phyloP scores from a whole-genome alignment of 1,140 invertebrate genomes.

The Nylanderia fulva region DNA sequence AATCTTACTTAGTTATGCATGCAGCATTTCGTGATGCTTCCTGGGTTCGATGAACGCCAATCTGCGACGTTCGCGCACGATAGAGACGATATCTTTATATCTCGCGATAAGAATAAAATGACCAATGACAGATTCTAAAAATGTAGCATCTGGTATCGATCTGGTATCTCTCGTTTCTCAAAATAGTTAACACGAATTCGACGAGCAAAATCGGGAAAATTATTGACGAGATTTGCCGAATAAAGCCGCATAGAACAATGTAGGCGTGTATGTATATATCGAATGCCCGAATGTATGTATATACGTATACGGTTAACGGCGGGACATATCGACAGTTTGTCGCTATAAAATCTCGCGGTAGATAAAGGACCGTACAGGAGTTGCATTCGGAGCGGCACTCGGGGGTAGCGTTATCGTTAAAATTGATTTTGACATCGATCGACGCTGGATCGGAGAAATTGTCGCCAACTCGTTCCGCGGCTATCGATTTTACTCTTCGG shows the following conservation, averaged over 20 bases:
- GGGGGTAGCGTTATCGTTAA: constrained; percentile 56
- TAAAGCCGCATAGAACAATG: constrained; percentile 2
- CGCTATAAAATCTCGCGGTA: constrained; percentile 48
- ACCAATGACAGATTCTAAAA: not conserved
- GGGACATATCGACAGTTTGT: constrained; percentile 44
- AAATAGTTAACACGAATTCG: not conserved
- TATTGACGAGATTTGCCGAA: constrained; percentile 21
- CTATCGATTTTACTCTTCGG: constrained; percentile 58
- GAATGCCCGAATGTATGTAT: not conserved
- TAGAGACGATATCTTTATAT: not conserved
- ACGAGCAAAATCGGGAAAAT: not conserved
- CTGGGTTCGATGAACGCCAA: not conserved
- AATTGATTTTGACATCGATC: constrained; percentile 59
- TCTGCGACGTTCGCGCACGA: not conserved
- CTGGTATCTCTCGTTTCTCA: not conserved
- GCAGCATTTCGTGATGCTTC: constrained; percentile 19
- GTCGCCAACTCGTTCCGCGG: constrained; percentile 64
- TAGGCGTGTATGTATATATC: not conserved
- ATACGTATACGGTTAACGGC: constrained; percentile 2
- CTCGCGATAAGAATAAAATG: not conserved
- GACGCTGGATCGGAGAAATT: constrained; percentile 57
- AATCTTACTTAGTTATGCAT: constrained; percentile 45
- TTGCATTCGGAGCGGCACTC: constrained; percentile 23
- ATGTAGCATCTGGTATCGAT: not conserved
- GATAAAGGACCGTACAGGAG: constrained; percentile 36